Evolutionary conservation across 2,113 vertebrate genomes (phyloP), one percentile per base, ranked within the genome.

Genomic region (Aldabrachelys gigantea): DNA sequence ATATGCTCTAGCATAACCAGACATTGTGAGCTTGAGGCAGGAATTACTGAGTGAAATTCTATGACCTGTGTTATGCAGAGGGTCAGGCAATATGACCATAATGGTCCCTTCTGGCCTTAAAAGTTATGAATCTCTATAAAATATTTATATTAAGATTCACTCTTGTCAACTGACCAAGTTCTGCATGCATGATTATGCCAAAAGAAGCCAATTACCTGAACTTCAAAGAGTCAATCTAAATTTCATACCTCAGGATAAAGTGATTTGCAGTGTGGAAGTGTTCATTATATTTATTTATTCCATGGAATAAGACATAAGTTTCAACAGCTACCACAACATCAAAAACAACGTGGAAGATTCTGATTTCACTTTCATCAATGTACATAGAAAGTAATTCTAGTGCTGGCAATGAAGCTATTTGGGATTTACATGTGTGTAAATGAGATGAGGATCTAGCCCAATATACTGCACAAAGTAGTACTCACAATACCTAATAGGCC

Each of bases 131-230:
- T 44, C 38, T 84, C 3, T 57, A 72, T 25, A 65, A 59, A 79
- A 10, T 85, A 92, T 90, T 90, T 94, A 94, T 69, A 92, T 80
- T 80, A 97, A 96, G 83, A 89, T 44, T 87, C 84, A 89, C 90
- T 65, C 82, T 92, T 88, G 80, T 94, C 96, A 94, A 83, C 86
- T 94, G 95, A 93, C 82, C 56, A 95, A n/a, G 6, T 5, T 19
- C 78, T 86, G 82, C n/a, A 87, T 88, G 91, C 62, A n/a, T 53
- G 24, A 82, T 1, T 59, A 89, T 88, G 91, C 81, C 85, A 78
- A 93, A 31, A 79, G 59, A 90, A 56, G 10, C 16, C 84, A 49
- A 83, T 94, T 91, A 44, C 31, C 4, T 81, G 57, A 81, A 88
- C 17, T 90, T 90, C 91, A 49, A 3, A 2, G 0, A 19, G 56